Evolutionary conservation across 2,797 vertebrate species (phyloP).

Genomic region (Falco novaeseelandiae): DNA sequence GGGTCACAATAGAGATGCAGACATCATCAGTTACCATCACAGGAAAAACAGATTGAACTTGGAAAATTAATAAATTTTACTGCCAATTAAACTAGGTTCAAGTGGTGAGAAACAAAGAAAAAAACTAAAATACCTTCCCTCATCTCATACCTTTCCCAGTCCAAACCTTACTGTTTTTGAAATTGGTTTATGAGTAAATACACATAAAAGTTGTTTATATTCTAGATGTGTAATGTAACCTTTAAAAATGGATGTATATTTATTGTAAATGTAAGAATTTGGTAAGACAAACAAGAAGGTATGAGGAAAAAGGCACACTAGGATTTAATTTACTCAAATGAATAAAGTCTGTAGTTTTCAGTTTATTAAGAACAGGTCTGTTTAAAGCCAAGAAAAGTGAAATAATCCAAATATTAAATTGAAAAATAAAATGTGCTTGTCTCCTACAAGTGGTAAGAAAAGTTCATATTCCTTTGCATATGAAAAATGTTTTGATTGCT

Average conservation of each 20-base stretch:
- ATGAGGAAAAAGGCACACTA: not conserved
- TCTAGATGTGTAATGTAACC: not conserved
- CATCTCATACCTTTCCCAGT: not conserved
- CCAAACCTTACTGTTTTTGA: not conserved
- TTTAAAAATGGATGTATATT: not conserved
- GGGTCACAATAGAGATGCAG: not conserved
- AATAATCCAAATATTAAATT: not conserved
- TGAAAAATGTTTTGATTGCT: not conserved
- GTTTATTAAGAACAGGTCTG: not conserved
- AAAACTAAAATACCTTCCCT: not conserved
- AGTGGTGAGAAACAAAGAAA: not conserved
- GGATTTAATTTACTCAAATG: not conserved
- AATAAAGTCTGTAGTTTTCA: not conserved
- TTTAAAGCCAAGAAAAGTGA: not conserved
- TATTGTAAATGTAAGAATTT: not conserved
- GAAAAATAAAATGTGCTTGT: not conserved
- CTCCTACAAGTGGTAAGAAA: not conserved
- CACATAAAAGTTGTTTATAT: not conserved
- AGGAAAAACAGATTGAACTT: not conserved
- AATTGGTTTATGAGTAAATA: not conserved
- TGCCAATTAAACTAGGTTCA: not conserved
- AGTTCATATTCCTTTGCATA: not conserved
- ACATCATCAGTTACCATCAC: not conserved
- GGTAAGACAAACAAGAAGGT: not conserved
- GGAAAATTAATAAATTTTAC: not conserved